Conservation (phyloP, 1,140 invertebrate genomes). For the Atta texana region DNA sequence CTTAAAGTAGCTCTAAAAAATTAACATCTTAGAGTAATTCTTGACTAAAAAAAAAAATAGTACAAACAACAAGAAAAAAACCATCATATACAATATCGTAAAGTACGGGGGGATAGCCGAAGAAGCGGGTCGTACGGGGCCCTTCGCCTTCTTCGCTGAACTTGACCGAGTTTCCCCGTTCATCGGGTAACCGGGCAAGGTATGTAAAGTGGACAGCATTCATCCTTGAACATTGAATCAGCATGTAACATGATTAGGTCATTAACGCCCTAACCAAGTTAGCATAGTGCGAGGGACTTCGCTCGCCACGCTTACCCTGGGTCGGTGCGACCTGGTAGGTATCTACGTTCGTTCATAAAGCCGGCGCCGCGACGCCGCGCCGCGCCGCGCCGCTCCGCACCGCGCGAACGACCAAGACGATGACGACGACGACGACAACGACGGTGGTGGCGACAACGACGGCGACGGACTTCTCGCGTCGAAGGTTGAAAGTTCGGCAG, state of each 20-base stretch:
- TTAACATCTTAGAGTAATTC: neutral
- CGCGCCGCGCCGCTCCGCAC: constrained; percentile 1
- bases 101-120: neutral
- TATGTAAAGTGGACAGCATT: constrained; percentile 86
- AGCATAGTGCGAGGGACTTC: constrained; percentile 86
- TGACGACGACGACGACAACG: neutral
- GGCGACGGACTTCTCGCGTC: constrained; percentile 35
- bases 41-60: neutral
- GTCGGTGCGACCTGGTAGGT: constrained; percentile 68
- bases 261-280: constrained; percentile 86
- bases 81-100: neutral
- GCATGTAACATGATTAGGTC: constrained; percentile 86
- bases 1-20: neutral
- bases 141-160: constrained; percentile 77
- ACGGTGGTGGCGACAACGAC: neutral
- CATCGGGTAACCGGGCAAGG: constrained; percentile 84
- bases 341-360: constrained; percentile 81
- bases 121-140: constrained; percentile 47
- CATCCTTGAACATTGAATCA: constrained; percentile 87
- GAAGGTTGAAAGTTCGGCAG: constrained; percentile 52
- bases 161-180: constrained; percentile 85
- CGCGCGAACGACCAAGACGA: constrained; percentile 63
- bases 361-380: constrained; percentile 45
- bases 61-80: neutral
- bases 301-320: constrained; percentile 81